Percentiles rank a stretch among this genome's conserved stretches.
phyloP scores from a whole-genome alignment of 2,888 invertebrate species.

The Drosophila fulvimacula region DNA sequence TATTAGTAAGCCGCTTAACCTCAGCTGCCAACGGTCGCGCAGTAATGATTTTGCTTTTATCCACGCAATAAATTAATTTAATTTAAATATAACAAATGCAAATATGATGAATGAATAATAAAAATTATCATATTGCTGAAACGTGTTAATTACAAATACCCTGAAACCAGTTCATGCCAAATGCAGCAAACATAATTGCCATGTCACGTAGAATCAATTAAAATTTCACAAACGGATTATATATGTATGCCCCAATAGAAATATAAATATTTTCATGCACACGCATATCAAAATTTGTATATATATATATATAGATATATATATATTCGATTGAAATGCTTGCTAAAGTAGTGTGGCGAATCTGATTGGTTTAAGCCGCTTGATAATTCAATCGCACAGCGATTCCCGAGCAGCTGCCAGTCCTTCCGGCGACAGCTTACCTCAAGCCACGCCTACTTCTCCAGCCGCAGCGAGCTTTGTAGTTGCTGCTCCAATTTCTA shows the following conservation, averaged over 20 bases:
- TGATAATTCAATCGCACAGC: constrained; percentile 62
- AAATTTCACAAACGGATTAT: constrained; percentile 47
- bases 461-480: constrained; percentile 2
- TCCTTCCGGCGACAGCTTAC: constrained; percentile 41
- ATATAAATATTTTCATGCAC: neutral
- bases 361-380: constrained; percentile 57
- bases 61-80: constrained; percentile 32
- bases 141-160: constrained; percentile 36
- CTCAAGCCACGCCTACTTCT: constrained; percentile 12
- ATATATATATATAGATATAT: neutral
- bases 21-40: neutral
- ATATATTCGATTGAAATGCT: constrained; percentile 7
- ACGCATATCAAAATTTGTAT: no score
- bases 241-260: constrained; percentile 1
- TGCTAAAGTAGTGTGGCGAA: constrained; percentile 42
- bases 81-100: constrained; percentile 37
- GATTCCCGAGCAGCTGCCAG: constrained; percentile 56
- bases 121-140: constrained; percentile 37
- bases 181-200: constrained; percentile 39
- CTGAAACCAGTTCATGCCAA: constrained; percentile 39
- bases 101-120: constrained; percentile 46
- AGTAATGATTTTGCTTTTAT: neutral
- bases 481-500: constrained; percentile 8
- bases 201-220: constrained; percentile 51
- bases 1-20: constrained; percentile 12